Base-by-base conservation (phyloP, 2,113 vertebrate genomes). In the Phrynosoma blainvillii region DNA sequence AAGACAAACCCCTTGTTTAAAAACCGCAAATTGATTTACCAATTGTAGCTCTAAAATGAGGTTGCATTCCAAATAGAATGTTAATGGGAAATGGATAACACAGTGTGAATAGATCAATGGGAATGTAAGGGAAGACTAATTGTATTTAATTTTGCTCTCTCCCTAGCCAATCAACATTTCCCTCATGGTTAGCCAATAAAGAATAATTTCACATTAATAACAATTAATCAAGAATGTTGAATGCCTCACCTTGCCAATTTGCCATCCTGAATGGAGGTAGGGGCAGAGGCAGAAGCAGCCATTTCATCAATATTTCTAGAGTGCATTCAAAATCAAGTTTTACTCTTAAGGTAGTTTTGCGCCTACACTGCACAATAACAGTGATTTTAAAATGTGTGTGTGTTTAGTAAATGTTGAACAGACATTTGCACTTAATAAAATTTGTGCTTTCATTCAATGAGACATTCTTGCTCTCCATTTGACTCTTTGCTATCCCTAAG, bases 1-100 rank as follows among this genome's bases (percentile, higher is more conserved):
- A 90, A 88, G 88, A 70, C 21, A 91, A 93, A 90, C 76, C 71
- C 75, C 86, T 91, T 94, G 92, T 88, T 95, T 92, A 94, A 91
- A 87, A 91, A 84, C 78, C 83, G 83, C 65, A 90, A 93, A 92
- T 90, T 84, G 74, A 85, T 92, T 93, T 91, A 88, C 71, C 92
- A 92, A 92, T 85, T 88, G 80, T 71, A 74, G 32, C 86, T 92
- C 86, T 92, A 88, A 89, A 91, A 92, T 90, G 90, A 91, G 65
- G 93, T 70, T 92, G 77, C 82, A 87, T 82, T 87, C 73, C 86
- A 93, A 90, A 92, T 84, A 91, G 90, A 91, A 94, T 92, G 90
- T 73, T 86, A 92, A 89, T 92, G 87, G 59, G 65, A 92, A 93
- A 87, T 90, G 88, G 83, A 52, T 87, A 89, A 70, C 8, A 78